phyloP scores from a whole-genome alignment of 2,113 vertebrate genomes.

The Calonectris borealis region DNA sequence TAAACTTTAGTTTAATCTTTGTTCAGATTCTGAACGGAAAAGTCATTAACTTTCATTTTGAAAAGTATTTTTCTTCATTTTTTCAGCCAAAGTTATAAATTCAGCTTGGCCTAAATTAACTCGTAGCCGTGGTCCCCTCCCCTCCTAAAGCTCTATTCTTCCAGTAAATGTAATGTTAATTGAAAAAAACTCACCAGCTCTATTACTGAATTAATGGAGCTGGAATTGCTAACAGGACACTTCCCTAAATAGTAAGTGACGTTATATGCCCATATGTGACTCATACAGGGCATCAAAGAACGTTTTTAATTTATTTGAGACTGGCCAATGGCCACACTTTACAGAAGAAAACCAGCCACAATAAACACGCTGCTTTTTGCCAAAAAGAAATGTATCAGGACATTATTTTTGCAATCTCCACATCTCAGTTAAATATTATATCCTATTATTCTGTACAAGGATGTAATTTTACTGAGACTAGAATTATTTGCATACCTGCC shows the following conservation, averaged over 20 bases:
- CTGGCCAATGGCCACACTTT: not conserved
- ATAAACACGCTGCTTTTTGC: not conserved
- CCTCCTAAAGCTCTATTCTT: not conserved
- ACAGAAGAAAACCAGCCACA: not conserved
- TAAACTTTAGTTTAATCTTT: not conserved
- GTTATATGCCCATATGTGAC: not conserved
- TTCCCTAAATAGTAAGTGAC: not conserved
- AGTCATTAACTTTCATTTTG: not conserved
- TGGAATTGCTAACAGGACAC: not conserved
- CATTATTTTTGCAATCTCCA: not conserved
- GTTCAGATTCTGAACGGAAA: not conserved
- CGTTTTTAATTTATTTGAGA: not conserved
- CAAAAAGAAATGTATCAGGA: not conserved
- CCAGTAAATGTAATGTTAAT: not conserved
- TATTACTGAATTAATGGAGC: not conserved
- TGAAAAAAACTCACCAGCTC: not conserved
- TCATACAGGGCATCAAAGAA: not conserved
- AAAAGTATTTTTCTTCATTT: not conserved
- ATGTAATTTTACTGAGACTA: not conserved
- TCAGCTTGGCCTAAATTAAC: not conserved
- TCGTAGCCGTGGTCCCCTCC: not conserved
- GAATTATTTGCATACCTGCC: not conserved
- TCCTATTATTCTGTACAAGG: not conserved
- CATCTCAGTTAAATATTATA: not conserved
- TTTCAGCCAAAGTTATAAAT: not conserved